phyloP scores from a whole-genome alignment of 2,113 vertebrate species.

The Acrocephalus arundinaceus region DNA sequence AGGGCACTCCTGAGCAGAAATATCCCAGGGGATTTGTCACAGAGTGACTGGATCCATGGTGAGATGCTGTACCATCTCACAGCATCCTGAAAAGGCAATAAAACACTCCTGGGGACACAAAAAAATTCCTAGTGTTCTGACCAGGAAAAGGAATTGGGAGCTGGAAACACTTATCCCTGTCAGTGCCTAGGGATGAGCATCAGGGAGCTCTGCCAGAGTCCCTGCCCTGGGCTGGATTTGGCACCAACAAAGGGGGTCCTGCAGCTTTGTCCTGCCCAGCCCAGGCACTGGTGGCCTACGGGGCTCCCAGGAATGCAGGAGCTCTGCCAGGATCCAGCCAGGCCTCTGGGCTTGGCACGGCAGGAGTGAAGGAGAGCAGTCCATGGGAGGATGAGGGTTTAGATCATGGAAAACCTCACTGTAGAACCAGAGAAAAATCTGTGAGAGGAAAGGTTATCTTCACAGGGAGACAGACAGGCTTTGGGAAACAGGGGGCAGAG shows the following conservation, averaged over 20 bases:
- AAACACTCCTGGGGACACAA: too few relatives aligned
- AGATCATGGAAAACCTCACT: fast-evolving
- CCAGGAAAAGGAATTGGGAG: too few relatives aligned
- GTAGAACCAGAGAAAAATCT: too few relatives aligned
- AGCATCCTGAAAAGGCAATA: too few relatives aligned
- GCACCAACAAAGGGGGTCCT: not conserved
- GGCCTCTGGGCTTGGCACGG: not conserved
- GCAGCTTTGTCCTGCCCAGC: not conserved
- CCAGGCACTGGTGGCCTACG: not conserved
- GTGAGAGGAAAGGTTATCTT: not conserved
- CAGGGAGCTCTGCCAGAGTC: not conserved
- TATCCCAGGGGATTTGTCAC: too few relatives aligned
- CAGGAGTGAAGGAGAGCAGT: not conserved
- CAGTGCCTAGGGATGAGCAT: not conserved
- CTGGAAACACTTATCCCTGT: fast-evolving
- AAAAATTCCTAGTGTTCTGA: not conserved
- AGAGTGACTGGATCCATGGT: fast-evolving
- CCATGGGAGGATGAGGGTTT: fast-evolving
- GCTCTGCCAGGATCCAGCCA: not conserved
- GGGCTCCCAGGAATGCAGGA: not conserved
- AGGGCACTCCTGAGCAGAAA: too few relatives aligned
- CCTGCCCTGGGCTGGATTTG: not conserved
- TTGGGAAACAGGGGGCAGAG: not conserved
- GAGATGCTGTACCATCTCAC: not conserved
- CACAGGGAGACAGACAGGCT: not conserved